Evolutionary conservation across 2,888 invertebrate genomes (phyloP), one percentile per base, ranked within the genome.

Genomic region (Eumerus sabulonum): DNA sequence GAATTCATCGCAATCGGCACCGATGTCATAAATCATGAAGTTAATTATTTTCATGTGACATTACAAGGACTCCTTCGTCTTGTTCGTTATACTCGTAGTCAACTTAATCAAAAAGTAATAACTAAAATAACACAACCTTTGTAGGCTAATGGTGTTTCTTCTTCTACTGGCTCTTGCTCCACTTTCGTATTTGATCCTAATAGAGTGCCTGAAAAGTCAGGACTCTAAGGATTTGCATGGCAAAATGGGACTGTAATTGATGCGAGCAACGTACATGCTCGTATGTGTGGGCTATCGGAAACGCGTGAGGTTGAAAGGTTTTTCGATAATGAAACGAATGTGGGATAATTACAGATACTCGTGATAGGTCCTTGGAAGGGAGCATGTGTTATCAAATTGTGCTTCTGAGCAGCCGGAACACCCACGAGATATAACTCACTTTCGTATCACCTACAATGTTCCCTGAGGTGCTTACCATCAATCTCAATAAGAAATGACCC

Each of bases 71-170:
- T 19, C 18, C 0, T 14, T 12, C 38, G 1, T 11, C 12, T 1
- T 14, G 1, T 9, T 12, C 19, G 11, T n/a, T n/a, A n/a, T n/a
- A n/a, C n/a, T 9, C 27, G 9, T 59, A 45, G 47, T 9, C 44
- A 66, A 66, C 60, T 62, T 76, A 71, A 76, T 76, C 71, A 71
- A 60, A 71, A 76, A 66, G 60, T 66, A 71, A 66, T 66, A 76
- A 76, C 66, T 71, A 40, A 60, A 76, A 62, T 62, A 50, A 67
- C 50, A 56, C 13, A 56, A 62, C 45, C 67, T 62, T n/a, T 54
- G 17, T 27, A n/a, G 51, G 35, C 35, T 51, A 56, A 59, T 11
- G 47, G 42, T 11, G 14, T 60, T 60, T 60, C 27, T 27, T 27
- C 27, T 27, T 27, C 27, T 27, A 4, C 27, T 27, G n/a, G n/a